Conservation (phyloP, 2,888 invertebrate species). For the Netelia inedita region DNA sequence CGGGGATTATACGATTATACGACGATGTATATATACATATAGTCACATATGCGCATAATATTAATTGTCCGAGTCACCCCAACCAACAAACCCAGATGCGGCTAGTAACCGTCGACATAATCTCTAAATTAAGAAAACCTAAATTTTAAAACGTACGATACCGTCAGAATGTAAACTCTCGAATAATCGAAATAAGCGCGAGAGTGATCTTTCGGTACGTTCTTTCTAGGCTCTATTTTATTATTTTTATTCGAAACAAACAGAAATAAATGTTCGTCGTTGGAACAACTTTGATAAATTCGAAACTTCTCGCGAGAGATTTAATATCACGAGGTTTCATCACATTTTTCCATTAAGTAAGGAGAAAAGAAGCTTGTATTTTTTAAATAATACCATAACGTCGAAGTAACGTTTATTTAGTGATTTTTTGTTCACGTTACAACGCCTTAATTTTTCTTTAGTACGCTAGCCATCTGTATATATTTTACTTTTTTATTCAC, state of each 20-base stretch:
- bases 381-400: background rate
- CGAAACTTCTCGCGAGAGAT: too few species aligned
- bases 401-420: background rate
- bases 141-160: background rate
- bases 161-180: background rate
- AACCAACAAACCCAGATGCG: background rate
- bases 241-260: too few species aligned
- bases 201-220: background rate
- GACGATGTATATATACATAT: too few species aligned
- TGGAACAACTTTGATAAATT: too few species aligned
- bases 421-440: background rate
- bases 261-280: too few species aligned
- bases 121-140: background rate
- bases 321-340: too few species aligned
- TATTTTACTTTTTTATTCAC: background rate
- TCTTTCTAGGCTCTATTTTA: too few species aligned
- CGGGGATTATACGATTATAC: slow-evolving; percentile 1
- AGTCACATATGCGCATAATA: background rate
- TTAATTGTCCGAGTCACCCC: background rate
- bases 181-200: background rate
- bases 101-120: background rate
- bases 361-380: too few species aligned
- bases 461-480: background rate
- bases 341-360: too few species aligned
- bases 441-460: background rate